These are phyloP conservation scores for Anguilla obscura DNA, from an alignment of 2,797 vertebrate genomes.

Conservation along the genomic window DNA sequence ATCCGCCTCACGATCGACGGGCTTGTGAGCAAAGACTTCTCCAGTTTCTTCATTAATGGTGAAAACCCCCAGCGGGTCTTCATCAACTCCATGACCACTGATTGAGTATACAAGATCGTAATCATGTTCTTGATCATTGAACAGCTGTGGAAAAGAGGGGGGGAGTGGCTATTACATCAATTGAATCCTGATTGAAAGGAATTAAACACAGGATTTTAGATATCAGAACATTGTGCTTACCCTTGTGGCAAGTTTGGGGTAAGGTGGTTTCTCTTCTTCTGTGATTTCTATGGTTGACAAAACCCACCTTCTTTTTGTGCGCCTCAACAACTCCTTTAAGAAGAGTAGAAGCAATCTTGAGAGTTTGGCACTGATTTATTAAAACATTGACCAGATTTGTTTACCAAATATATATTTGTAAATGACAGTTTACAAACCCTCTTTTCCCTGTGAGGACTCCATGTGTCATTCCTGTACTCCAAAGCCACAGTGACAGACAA, in stretches of 20 bases:
- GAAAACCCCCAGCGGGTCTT: conserved; percentile 67
- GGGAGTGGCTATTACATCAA: background rate
- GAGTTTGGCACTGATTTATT: background rate
- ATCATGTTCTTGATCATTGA: conserved; percentile 55
- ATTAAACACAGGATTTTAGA: background rate
- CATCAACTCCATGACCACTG: conserved; percentile 68
- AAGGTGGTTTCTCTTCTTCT: conserved; percentile 76
- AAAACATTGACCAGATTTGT: background rate
- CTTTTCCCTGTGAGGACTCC: conserved; percentile 5
- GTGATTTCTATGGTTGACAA: conserved; percentile 75
- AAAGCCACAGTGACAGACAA: background rate
- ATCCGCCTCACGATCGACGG: conserved; percentile 72
- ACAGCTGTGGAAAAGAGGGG: conserved; percentile 64
- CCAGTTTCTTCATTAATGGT: conserved; percentile 58
- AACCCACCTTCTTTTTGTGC: conserved; percentile 80
- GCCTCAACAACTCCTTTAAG: conserved; percentile 63
- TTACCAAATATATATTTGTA: background rate
- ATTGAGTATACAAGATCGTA: conserved; percentile 58
- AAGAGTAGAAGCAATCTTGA: conserved; percentile 16
- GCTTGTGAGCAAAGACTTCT: conserved; percentile 44
- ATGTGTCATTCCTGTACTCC: background rate
- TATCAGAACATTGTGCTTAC: conserved; percentile 50
- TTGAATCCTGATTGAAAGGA: background rate
- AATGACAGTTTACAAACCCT: conserved; percentile 33
- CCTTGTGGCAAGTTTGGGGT: conserved; percentile 54